phyloP scores from a whole-genome alignment of 37 sponge, comb jelly and placozoan species.

The Cliona cf. orientalis region DNA sequence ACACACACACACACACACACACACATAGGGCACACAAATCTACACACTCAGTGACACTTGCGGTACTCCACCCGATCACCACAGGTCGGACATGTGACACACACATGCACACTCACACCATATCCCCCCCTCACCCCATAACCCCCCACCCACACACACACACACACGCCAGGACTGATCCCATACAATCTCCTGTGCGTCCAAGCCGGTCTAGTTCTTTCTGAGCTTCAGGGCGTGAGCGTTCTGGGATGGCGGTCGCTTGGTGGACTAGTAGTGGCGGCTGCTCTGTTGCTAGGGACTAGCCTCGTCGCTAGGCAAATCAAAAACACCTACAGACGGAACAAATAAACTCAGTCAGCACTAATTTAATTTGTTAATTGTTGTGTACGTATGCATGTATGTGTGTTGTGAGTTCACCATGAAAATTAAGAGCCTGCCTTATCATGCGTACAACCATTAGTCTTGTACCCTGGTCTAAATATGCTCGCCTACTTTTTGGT shows the following conservation, averaged over 20 bases:
- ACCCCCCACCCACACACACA: not conserved
- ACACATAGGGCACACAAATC: slow-evolving; percentile 12
- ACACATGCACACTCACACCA: not conserved
- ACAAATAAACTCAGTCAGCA: not conserved
- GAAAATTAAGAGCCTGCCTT: not conserved
- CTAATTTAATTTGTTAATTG: not conserved
- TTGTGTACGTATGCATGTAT: not conserved
- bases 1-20: no score
- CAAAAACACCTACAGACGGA: not conserved
- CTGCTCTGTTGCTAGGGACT: slow-evolving; percentile 3
- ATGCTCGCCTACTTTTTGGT: no score
- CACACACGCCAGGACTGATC: slow-evolving; percentile 61
- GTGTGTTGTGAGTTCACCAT: not conserved
- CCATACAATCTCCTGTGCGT: slow-evolving; percentile 86
- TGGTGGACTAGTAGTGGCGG: not conserved
- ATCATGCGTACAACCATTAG: not conserved
- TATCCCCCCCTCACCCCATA: not conserved
- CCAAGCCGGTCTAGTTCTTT: slow-evolving; percentile 67
- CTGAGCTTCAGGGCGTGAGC: slow-evolving; percentile 10
- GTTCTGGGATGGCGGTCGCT: slow-evolving; percentile 5
- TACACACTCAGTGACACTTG: slow-evolving; percentile 12
- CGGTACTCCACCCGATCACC: not conserved
- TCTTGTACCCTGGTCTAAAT: not conserved
- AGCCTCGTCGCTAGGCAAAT: not conserved
- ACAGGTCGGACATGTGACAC: not conserved